Evolutionary conservation across 1,140 invertebrate genomes (phyloP).

Genomic region (Triops longicaudatus): DNA sequence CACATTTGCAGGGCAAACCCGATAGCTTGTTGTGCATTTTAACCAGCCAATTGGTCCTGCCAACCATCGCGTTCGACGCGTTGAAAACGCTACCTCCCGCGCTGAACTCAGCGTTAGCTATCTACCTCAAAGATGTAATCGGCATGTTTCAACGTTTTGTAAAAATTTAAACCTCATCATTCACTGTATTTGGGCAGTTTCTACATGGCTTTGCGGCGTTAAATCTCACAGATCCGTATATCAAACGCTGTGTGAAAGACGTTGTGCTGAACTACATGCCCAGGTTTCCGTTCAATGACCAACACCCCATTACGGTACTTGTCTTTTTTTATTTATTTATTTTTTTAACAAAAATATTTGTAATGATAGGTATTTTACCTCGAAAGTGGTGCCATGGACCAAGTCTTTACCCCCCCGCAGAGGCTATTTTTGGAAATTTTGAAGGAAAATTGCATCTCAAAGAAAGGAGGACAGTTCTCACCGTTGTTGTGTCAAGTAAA

Average conservation of each 20-base stretch:
- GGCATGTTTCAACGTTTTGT: neutral
- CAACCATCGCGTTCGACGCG: neutral
- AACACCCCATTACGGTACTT: neutral
- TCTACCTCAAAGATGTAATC: neutral
- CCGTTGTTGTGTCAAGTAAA: neutral
- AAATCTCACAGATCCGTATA: neutral
- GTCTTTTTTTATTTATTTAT: neutral
- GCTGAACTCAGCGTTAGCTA: neutral
- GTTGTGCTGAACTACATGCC: neutral
- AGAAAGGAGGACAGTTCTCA: slow-evolving; percentile 6
- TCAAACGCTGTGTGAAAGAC: neutral
- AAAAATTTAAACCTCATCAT: neutral
- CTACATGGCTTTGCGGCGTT: neutral
- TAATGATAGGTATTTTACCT: neutral
- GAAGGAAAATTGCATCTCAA: neutral
- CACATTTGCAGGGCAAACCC: neutral
- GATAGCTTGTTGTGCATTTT: neutral
- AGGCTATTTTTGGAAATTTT: neutral
- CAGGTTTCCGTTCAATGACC: neutral
- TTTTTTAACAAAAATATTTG: neutral
- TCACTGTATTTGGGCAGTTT: neutral
- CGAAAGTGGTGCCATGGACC: neutral
- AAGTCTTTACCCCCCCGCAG: neutral
- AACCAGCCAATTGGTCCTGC: neutral
- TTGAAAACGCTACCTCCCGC: neutral